Evolutionary conservation across 2,113 vertebrate genomes (phyloP).

Genomic region (Hypomesus transpacificus): DNA sequence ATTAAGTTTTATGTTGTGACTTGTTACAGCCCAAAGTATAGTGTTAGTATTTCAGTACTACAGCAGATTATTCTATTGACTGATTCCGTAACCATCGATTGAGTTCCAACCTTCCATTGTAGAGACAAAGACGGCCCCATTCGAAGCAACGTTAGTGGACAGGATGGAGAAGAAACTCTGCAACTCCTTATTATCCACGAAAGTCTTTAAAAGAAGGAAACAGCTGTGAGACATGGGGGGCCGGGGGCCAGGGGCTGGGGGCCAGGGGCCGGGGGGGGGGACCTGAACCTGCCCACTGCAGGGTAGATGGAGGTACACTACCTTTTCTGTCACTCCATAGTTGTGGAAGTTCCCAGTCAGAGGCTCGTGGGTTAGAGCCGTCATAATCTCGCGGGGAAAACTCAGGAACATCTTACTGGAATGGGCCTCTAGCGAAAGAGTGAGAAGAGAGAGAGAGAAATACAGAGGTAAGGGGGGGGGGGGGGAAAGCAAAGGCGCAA

Average conservation of each 20-base stretch:
- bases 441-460: too few species aligned
- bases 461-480: too few species aligned
- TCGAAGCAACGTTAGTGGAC: constrained; percentile 70
- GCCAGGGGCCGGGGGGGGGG: not conserved
- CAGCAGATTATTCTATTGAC: too few species aligned
- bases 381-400: constrained; percentile 62
- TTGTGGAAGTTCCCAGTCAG: constrained; percentile 77
- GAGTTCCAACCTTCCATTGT: constrained; percentile 71
- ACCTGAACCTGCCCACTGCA: not conserved
- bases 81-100: too few species aligned
- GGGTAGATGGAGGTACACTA: constrained; percentile 26
- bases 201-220: constrained; percentile 51
- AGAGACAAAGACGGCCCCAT: constrained; percentile 71
- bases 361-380: constrained; percentile 64
- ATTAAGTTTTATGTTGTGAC: not conserved
- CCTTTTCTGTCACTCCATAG: constrained; percentile 68
- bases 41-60: not conserved
- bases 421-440: constrained; percentile 48
- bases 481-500: too few species aligned
- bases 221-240: not conserved
- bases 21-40: not conserved
- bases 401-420: constrained; percentile 68
- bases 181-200: constrained; percentile 63
- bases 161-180: constrained; percentile 68
- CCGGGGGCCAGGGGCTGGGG: not conserved